These are phyloP conservation scores for Leptodirus hochenwartii DNA, from an alignment of 2,888 invertebrate genomes.

Conservation along the genomic window DNA sequence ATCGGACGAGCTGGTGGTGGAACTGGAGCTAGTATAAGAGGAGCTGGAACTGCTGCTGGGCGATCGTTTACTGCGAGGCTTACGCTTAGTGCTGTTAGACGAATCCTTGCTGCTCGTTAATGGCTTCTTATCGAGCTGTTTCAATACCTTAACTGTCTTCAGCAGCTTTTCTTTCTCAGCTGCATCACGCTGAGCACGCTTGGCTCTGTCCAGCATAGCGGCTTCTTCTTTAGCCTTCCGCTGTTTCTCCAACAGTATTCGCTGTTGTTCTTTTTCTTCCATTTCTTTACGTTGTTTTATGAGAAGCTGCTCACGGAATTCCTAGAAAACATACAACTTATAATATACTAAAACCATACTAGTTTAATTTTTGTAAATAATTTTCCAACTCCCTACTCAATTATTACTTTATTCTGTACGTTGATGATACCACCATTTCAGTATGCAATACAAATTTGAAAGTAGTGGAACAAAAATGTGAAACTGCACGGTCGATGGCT, in stretches of 20 bases:
- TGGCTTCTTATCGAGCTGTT: conserved; percentile 22
- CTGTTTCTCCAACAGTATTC: conserved; percentile 23
- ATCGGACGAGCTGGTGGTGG: conserved; percentile 12
- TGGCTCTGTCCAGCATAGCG: conserved; percentile 27
- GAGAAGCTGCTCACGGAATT: too few species aligned
- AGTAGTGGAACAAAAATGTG: too few species aligned
- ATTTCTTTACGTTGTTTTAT: too few species aligned
- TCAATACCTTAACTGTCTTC: conserved; percentile 25
- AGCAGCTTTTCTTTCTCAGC: conserved; percentile 26
- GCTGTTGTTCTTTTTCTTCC: too few species aligned
- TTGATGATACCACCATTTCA: too few species aligned
- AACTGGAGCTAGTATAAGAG: conserved; percentile 17
- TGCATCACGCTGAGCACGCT: conserved; percentile 25
- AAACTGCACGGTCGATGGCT: too few species aligned
- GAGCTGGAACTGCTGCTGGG: conserved; percentile 16
- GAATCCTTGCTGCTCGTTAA: conserved; percentile 11
- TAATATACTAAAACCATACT: too few species aligned
- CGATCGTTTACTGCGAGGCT: conserved; percentile 11
- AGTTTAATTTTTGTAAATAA: too few species aligned
- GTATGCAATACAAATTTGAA: too few species aligned
- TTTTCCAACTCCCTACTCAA: too few species aligned
- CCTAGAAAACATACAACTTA: too few species aligned
- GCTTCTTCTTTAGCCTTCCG: conserved; percentile 27
- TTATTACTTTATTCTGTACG: too few species aligned
- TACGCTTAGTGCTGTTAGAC: conserved; percentile 12